Percentiles rank a stretch among this genome's conserved stretches.
These are phyloP conservation scores for Eudasyphora cyanicolor DNA, from an alignment of 2,888 invertebrate genomes.

Conservation along the genomic window DNA sequence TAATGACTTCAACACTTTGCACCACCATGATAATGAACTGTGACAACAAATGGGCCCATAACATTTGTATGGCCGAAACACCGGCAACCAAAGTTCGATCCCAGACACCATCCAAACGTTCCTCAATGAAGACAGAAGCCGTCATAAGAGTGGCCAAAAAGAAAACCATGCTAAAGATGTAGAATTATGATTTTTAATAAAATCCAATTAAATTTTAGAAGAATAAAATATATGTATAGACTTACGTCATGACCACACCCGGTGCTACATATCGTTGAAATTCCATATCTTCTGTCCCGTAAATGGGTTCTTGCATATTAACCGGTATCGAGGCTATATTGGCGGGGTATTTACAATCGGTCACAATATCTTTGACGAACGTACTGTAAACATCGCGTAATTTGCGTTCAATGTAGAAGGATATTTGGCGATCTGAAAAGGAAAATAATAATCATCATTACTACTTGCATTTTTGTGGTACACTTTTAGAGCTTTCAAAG, in stretches of 20 bases:
- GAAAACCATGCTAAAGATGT: conserved; percentile 86
- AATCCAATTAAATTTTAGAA: background rate
- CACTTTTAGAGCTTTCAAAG: no score
- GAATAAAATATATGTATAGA: conserved; percentile 59
- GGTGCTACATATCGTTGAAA: conserved; percentile 92
- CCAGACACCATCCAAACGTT: conserved; percentile 91
- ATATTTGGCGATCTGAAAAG: conserved; percentile 95
- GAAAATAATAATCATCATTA: no score
- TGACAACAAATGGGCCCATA: conserved; percentile 89
- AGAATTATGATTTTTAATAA: background rate
- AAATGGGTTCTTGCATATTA: conserved; percentile 86
- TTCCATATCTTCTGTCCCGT: conserved; percentile 85
- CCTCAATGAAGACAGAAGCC: conserved; percentile 89
- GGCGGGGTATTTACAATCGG: conserved; percentile 83
- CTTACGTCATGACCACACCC: conserved; percentile 90
- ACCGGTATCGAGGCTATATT: conserved; percentile 84
- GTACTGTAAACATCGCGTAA: conserved; percentile 85
- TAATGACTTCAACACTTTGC: conserved; percentile 83
- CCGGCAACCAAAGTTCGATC: conserved; percentile 93
- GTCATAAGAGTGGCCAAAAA: conserved; percentile 92
- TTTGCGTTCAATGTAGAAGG: conserved; percentile 86
- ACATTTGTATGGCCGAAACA: conserved; percentile 89
- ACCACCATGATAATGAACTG: conserved; percentile 88
- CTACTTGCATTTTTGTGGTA: no score
- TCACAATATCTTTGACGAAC: conserved; percentile 84